Conservation (phyloP, 2,888 invertebrate species). For the Polymixis flavicincta region DNA sequence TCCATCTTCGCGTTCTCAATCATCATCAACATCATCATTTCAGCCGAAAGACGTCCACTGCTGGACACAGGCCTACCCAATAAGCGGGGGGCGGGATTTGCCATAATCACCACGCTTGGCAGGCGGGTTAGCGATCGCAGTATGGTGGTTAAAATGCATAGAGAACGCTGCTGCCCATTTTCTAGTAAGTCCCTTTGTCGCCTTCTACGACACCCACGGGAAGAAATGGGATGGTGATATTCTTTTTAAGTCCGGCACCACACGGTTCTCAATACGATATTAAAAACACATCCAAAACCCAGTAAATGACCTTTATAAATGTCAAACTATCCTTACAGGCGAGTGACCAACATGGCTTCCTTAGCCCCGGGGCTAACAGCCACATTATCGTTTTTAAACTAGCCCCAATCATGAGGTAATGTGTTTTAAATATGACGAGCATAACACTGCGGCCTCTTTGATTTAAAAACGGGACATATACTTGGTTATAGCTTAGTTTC, state of each 20-base stretch:
- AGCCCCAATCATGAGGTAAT: slow-evolving; percentile 79
- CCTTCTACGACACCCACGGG: too few species aligned
- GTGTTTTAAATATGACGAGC: slow-evolving; percentile 79
- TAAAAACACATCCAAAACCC: background rate
- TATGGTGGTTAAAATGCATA: too few species aligned
- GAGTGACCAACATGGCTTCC: slow-evolving; percentile 24
- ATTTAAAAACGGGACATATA: slow-evolving; percentile 53
- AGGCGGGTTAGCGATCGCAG: too few species aligned
- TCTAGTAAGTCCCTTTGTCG: too few species aligned
- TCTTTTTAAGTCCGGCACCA: too few species aligned
- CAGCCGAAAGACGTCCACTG: too few species aligned
- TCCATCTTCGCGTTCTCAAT: background rate
- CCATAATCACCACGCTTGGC: too few species aligned
- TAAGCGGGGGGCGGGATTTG: too few species aligned
- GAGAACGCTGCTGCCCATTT: too few species aligned
- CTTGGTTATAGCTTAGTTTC: slow-evolving; percentile 15
- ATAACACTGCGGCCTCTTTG: slow-evolving; percentile 75
- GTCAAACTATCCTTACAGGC: slow-evolving; percentile 28
- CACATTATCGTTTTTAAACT: slow-evolving; percentile 82
- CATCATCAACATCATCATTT: too few species aligned
- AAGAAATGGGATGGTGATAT: too few species aligned
- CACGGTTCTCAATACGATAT: background rate
- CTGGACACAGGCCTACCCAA: too few species aligned
- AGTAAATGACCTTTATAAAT: slow-evolving; percentile 31
- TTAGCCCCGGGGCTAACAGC: slow-evolving; percentile 66